A percentile compares a stretch with the other conserved stretches of the same genome.
Evolutionary conservation across 2,113 vertebrate genomes (phyloP).

Genomic region (Taxidea taxus): DNA sequence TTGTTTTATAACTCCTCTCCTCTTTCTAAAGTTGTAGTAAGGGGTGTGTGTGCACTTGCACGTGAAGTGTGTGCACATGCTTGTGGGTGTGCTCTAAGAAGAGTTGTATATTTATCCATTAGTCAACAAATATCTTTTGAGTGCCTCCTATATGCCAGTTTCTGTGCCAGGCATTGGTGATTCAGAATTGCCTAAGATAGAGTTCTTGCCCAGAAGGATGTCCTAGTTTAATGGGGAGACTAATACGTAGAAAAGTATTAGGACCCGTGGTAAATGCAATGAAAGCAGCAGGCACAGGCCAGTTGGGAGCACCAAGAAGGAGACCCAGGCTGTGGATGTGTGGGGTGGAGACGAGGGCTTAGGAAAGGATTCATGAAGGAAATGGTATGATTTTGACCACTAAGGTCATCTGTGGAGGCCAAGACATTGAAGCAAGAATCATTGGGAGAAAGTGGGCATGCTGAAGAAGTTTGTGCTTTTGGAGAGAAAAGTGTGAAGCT

Average conservation of each 20-base stretch:
- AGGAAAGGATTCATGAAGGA: not conserved
- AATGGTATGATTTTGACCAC: not conserved
- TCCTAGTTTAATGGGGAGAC: not conserved
- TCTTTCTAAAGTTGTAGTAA: not conserved
- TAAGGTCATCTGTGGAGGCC: not conserved
- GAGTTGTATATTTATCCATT: not conserved
- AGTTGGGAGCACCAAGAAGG: not conserved
- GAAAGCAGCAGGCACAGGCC: not conserved
- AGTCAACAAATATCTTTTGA: not conserved
- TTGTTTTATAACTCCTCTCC: not conserved
- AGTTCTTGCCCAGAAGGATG: not conserved
- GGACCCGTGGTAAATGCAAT: not conserved
- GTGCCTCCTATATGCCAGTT: not conserved
- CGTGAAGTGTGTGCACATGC: not conserved
- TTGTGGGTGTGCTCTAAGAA: not conserved
- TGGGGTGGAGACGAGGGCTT: not conserved
- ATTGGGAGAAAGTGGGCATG: not conserved
- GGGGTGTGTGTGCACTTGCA: not conserved
- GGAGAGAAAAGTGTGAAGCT: not conserved
- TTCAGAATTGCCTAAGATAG: not conserved
- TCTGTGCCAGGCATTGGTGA: not conserved
- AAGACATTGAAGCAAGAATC: not conserved
- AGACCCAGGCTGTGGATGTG: not conserved
- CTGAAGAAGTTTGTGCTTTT: not conserved
- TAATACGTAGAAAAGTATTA: not conserved